Base-by-base conservation (phyloP, 2,888 invertebrate species). In the Stenchaetothrips biformis region DNA sequence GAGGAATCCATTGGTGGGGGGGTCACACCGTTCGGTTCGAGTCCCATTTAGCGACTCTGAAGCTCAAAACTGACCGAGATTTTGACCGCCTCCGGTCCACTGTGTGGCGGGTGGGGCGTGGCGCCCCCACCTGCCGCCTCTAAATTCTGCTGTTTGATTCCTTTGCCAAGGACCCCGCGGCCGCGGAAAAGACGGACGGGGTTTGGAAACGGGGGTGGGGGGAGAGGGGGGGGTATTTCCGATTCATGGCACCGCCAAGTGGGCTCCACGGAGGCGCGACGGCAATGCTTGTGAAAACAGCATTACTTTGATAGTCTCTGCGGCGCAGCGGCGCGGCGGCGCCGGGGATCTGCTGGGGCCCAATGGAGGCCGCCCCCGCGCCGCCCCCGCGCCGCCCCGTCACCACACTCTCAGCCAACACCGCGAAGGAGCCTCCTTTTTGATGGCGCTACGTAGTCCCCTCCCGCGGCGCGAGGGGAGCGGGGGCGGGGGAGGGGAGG, bases 381-480 rank as follows among this genome's bases (percentile, higher is more conserved):
- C 81, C 88, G 89, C 89, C 89, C 89, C 89, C 89, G 89, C 88
- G 88, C 89, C 87, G 88, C 88, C 87, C 88, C 88, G 89, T 89
- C 25, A 53, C 78, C 79, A 74, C 48, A 81, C 77, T 62, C 79
- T 80, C 79, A 27, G 62, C 79, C 81, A 47, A 37, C n/a, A 78
- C 59, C 48, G 59, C 78, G 13, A 79, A 48, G 48, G 74, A 27
- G n/a, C 53, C 13, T 16, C 27, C 81, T 79, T 80, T 78, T 80
- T 81, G 79, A 80, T 77, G 80, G 77, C 49, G 25, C 13, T 13
- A 16, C 16, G 53, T 11, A 18, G 53, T 18, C 16, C 37, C 37
- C 37, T 37, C 37, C 67, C 62, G 78, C 49, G 48, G 67, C 37
- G 78, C 21, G 74, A 79, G 79, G 80, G 27, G 25, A 80, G 59